These are phyloP conservation scores for Zoroaster sp. DNA, from an alignment of 53 echinoderm and acorn worm genomes.

Conservation along the genomic window DNA sequence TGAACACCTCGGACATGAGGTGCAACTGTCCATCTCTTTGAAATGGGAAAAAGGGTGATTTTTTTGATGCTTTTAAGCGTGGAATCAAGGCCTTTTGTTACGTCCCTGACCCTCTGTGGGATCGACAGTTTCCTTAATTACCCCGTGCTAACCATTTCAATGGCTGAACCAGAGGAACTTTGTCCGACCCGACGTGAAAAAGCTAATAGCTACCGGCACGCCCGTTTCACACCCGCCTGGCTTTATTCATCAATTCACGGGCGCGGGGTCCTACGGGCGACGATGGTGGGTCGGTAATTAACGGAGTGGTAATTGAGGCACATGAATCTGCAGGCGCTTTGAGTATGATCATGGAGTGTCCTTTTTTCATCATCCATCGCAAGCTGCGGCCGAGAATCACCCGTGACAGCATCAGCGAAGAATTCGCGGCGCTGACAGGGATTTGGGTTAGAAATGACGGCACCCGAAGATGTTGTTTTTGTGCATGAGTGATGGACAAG, in stretches of 20 bases:
- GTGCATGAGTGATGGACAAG: not conserved
- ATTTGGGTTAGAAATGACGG: not conserved
- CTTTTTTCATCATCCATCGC: too few species aligned
- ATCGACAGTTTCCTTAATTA: too few species aligned
- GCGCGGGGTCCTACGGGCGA: not conserved
- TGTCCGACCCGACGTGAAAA: not conserved
- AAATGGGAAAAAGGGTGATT: too few species aligned
- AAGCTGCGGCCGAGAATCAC: not conserved
- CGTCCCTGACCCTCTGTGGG: too few species aligned
- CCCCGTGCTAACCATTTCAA: too few species aligned
- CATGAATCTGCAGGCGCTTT: too few species aligned
- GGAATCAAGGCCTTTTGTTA: too few species aligned
- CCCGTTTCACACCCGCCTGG: slow-evolving; percentile 2
- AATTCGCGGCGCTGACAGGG: not conserved
- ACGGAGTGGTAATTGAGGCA: not conserved
- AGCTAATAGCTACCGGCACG: slow-evolving; percentile 43
- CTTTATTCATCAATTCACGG: not conserved
- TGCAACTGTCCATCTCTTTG: too few species aligned
- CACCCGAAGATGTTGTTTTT: not conserved
- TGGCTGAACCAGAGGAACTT: not conserved
- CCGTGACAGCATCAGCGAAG: not conserved
- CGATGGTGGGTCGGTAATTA: not conserved
- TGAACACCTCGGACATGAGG: too few species aligned
- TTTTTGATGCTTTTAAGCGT: too few species aligned
- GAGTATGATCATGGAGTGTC: too few species aligned